A percentile compares a stretch with the other conserved stretches of the same genome.
These are phyloP conservation scores for Ictalurus furcatus DNA, from an alignment of 2,113 vertebrate species.

Conservation along the genomic window DNA sequence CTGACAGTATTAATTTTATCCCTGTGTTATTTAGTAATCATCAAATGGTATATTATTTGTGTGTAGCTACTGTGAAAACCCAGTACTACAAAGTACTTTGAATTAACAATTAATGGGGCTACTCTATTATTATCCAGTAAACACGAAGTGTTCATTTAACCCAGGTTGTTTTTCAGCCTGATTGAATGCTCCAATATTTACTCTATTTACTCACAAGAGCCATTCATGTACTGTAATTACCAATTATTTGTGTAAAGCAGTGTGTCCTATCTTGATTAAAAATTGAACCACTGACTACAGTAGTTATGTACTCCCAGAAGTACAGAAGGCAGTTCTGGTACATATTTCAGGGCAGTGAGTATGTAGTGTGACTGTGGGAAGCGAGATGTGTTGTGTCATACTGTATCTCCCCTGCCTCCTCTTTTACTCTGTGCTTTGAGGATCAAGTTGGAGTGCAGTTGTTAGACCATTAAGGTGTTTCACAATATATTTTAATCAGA, in stretches of 20 bases:
- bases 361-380: neutral
- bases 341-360: neutral
- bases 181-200: conserved; percentile 23
- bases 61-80: neutral
- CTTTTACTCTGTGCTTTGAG: neutral
- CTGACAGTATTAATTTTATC: neutral
- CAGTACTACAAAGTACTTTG: neutral
- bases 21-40: neutral
- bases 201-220: neutral
- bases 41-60: neutral
- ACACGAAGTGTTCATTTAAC: conserved; percentile 18
- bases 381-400: neutral
- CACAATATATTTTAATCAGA: neutral
- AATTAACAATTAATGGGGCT: neutral
- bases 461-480: neutral
- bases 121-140: conserved; percentile 35
- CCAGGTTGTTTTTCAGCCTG: neutral
- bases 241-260: conserved; percentile 2
- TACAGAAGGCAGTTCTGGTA: neutral
- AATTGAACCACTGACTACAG: neutral
- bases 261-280: neutral
- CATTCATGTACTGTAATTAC: conserved; percentile 21
- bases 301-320: neutral
- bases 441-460: neutral
- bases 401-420: neutral